Evolutionary conservation across 2,113 vertebrate genomes (phyloP).

Genomic region (Suricata suricatta): DNA sequence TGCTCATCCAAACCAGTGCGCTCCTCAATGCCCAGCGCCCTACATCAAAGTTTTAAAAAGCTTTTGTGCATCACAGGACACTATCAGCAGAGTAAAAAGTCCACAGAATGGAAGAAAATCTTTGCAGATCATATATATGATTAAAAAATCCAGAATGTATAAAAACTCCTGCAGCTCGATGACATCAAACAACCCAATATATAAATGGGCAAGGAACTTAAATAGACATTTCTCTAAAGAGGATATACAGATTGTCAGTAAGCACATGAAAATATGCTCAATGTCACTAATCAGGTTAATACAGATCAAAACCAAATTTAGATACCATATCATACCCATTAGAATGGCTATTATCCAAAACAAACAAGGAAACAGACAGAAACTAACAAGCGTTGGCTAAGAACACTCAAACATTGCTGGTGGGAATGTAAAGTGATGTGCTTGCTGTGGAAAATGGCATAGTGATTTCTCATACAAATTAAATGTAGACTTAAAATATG

Average conservation of each 20-base stretch:
- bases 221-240: not conserved
- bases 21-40: too few species aligned
- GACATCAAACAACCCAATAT: not conserved
- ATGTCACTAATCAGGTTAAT: not conserved
- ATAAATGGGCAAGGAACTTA: not conserved
- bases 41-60: not conserved
- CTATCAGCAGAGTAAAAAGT: not conserved
- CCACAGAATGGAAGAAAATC: not conserved
- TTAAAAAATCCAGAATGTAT: not conserved
- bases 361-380: not conserved
- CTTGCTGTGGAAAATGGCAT: not conserved
- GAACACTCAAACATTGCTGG: too few species aligned
- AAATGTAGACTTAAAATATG: not conserved
- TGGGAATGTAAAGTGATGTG: not conserved
- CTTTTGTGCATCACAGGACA: not conserved
- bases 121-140: not conserved
- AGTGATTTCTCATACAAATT: not conserved
- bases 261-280: not conserved
- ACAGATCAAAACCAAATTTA: not conserved
- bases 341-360: not conserved
- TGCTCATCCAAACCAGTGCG: too few species aligned
- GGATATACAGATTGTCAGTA: not conserved
- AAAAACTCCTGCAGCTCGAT: not conserved
- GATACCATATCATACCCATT: not conserved
- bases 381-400: not conserved